Conservation (phyloP, 2,888 invertebrate species). For the Sepioteuthis lessoniana region DNA sequence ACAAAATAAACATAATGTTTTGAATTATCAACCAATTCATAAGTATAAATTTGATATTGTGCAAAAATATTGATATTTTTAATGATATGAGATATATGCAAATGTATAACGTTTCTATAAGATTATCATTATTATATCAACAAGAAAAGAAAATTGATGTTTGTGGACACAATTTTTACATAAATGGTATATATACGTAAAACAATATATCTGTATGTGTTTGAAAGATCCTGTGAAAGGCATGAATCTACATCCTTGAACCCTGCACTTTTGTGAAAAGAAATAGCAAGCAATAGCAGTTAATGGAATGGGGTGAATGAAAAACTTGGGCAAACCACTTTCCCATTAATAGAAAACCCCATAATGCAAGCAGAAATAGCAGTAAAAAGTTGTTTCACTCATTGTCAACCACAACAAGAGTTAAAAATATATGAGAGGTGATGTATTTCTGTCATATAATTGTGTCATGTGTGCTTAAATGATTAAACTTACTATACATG, state of each 20-base stretch:
- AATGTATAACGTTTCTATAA: not conserved
- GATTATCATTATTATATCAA: not conserved
- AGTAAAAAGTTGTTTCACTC: not conserved
- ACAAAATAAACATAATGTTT: not conserved
- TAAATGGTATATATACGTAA: no score
- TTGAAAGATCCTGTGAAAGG: not conserved
- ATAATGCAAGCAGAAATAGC: not conserved
- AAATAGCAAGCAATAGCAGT: no score
- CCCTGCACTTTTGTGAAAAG: not conserved
- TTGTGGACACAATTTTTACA: no score
- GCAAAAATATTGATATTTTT: no score
- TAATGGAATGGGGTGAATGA: not conserved
- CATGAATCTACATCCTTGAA: not conserved
- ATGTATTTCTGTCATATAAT: no score
- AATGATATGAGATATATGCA: not conserved
- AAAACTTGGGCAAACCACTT: not conserved
- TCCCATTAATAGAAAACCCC: not conserved
- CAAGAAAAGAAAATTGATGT: no score
- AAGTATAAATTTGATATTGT: not conserved
- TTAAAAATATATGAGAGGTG: no score
- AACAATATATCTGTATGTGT: no score
- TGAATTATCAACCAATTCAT: not conserved
- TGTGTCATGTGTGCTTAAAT: no score
- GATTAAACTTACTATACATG: no score
- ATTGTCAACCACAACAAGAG: not conserved